phyloP scores from a whole-genome alignment of 2,888 invertebrate genomes.

The Agrypnus murinus region DNA sequence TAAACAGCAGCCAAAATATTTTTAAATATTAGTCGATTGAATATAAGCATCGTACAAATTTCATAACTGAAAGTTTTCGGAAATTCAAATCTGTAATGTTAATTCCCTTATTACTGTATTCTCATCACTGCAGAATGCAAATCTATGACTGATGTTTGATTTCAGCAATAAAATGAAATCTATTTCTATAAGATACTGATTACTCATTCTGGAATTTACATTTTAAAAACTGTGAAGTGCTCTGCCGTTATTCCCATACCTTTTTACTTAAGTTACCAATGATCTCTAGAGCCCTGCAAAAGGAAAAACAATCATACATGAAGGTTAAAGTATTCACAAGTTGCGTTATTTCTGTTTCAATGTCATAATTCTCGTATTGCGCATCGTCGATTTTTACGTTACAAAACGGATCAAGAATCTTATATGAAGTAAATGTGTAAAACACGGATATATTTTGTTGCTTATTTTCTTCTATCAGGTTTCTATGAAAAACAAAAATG shows the following conservation, averaged over 20 bases:
- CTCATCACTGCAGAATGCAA: too few relatives aligned
- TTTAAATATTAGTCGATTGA: too few relatives aligned
- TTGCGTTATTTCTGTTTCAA: conserved; percentile 45
- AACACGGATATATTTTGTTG: conserved; percentile 22
- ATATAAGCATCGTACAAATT: too few relatives aligned
- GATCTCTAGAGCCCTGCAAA: conserved; percentile 39
- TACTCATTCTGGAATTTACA: conserved; percentile 35
- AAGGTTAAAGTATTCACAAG: conserved; percentile 46
- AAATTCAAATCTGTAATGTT: too few relatives aligned
- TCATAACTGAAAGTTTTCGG: too few relatives aligned
- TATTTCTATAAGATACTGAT: conserved; percentile 3
- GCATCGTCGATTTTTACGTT: conserved; percentile 47
- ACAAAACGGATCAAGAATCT: conserved; percentile 36
- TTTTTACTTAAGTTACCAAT: conserved; percentile 29
- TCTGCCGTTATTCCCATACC: conserved; percentile 39
- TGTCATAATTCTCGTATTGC: conserved; percentile 52
- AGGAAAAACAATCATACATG: conserved; percentile 45
- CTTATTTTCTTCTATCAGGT: conserved; percentile 34
- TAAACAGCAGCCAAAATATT: too few relatives aligned
- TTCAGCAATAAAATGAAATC: too few relatives aligned
- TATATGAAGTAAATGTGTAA: conserved; percentile 12
- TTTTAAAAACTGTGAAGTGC: conserved; percentile 34
- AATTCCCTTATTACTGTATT: too few relatives aligned
- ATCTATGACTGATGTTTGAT: too few relatives aligned
- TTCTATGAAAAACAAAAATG: conserved; percentile 37